Evolutionary conservation across 2,113 vertebrate genomes (phyloP).

Genomic region (Columba livia): DNA sequence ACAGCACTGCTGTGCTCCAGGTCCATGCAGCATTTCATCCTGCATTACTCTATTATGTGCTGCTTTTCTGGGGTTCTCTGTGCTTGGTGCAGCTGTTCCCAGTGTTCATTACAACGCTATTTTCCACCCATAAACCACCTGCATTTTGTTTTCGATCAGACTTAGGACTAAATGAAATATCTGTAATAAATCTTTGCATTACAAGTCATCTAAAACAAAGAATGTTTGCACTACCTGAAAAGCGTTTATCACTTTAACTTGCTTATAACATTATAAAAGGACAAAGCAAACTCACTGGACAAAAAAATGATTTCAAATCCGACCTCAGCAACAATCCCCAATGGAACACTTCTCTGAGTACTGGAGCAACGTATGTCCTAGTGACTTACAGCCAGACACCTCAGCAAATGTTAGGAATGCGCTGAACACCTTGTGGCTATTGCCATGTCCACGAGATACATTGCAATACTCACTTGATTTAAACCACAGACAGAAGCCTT

Average conservation of each 20-base stretch:
- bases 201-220: not conserved
- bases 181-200: not conserved
- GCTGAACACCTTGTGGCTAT: not conserved
- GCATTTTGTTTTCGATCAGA: not conserved
- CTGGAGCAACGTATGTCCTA: not conserved
- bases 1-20: not conserved
- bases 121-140: not conserved
- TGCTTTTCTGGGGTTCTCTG: not conserved
- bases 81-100: not conserved
- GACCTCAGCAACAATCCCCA: not conserved
- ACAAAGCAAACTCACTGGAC: not conserved
- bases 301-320: not conserved
- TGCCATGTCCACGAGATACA: accelerated
- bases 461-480: not conserved
- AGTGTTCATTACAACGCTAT: not conserved
- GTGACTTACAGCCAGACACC: not conserved
- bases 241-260: not conserved
- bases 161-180: not conserved
- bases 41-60: not conserved
- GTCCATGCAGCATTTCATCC: not conserved
- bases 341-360: not conserved
- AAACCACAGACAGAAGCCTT: not conserved
- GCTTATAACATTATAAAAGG: not conserved
- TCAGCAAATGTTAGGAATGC: not conserved
- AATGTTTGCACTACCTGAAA: not conserved